Conservation (phyloP, 2,113 vertebrate species). For the Coracopsis vasa region DNA sequence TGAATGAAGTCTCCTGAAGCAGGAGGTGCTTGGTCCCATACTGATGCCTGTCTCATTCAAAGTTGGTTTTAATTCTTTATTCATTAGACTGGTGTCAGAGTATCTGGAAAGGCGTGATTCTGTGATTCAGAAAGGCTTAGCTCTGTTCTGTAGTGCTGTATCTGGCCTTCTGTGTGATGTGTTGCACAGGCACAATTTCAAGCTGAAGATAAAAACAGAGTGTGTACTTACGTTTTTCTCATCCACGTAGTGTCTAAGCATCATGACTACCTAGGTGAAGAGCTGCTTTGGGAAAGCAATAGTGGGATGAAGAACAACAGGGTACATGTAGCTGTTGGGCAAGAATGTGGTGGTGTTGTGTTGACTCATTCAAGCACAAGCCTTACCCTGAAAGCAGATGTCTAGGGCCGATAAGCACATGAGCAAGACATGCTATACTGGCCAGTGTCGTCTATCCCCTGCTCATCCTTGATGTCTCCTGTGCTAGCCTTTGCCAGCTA, state of each 20-base stretch:
- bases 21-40: neutral
- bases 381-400: neutral
- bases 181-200: neutral
- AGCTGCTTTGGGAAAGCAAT: neutral
- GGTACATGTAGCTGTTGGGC: neutral
- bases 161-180: neutral
- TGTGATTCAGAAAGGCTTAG: neutral
- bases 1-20: neutral
- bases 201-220: neutral
- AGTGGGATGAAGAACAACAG: neutral
- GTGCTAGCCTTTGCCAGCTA: neutral
- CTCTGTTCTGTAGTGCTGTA: neutral
- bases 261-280: neutral
- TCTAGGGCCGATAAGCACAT: neutral
- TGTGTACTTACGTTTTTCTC: accelerated
- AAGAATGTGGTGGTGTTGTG: neutral
- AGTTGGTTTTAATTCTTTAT: neutral
- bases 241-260: neutral
- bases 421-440: neutral
- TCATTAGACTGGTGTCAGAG: neutral
- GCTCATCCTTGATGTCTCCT: neutral
- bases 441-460: accelerated
- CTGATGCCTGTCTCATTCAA: neutral
- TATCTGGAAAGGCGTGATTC: neutral
- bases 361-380: neutral